Evolutionary conservation across 30 jellyfish, hydroid and myxozoan genomes (phyloP), one percentile per base, ranked within the genome.

Genomic region (Turritopsis dohrnii): DNA sequence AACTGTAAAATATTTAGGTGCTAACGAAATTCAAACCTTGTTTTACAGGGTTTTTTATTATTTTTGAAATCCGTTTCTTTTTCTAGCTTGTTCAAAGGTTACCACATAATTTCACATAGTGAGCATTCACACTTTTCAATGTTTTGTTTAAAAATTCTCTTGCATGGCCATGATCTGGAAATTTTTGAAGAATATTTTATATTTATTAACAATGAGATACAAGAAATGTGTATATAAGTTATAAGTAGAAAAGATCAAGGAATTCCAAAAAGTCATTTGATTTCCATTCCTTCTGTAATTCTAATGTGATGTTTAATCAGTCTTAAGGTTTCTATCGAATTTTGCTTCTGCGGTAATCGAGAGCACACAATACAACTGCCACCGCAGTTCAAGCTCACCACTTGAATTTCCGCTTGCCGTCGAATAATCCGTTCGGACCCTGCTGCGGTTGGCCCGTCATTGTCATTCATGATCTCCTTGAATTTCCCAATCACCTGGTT

Each of bases 1-100:
- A 94, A 79, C 89, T 94, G 76, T 94, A 94, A 81, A 79, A 80
- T 41, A 41, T 41, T 41, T 41, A 41, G 60, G 60, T 41, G 60
- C 13, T 41, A 3, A 3, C 9, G 13, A 41, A 41, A 41, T 41
- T 41, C 13, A 41, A 41, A 41, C 60, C 60, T 41, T 41, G 60
- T 23, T 75, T 22, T 75, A 26, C 77, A 69, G 8, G 29, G 77
- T 69, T 26, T 69, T 41, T 41, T 41, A 3, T 41, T 3, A 3
- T 41, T 41, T 41, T 41, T 41, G 5, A 13, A 41, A 41, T 41
- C 13, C 60, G 60, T 41, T 41, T 41, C 60, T 41, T 41, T 41
- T 41, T 41, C 60, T 41, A 41, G 60, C 60, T 41, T 41, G 60
- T 41, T 41, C 60, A 41, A 41, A 41, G 13, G 60, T 41, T 41